Base-by-base conservation (phyloP, 2,888 invertebrate species). In the Thereva nobilitata region DNA sequence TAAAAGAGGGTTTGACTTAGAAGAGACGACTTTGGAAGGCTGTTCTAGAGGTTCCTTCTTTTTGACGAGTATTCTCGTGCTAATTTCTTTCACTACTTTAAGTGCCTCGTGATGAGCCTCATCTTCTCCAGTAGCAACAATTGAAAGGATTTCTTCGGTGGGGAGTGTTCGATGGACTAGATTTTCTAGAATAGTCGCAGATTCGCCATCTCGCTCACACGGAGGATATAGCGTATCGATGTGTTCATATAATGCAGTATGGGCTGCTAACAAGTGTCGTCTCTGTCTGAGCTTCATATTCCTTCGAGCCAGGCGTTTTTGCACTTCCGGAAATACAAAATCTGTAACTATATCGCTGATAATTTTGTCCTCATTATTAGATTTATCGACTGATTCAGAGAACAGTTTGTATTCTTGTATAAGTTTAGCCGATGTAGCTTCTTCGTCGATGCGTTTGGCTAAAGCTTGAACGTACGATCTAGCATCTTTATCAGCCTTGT, bases 401-500 rank as follows among this genome's bases (percentile, higher is more conserved):
- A 0, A 5, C 10, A 8, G 2, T 2, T 10, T 10, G n/a, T n/a
- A 6, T 47, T 47, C n/a, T 6, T 7, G 56, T 56, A 23, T 23
- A 23, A 23, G 23, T 23, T 23, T 23, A 23, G 23, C 75, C 71
- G 7, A 82, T 79, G 23, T 54, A 6, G 44, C 54, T 55, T 64
- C 54, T 8, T 37, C 10, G 37, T 59, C 47, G 42, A 89, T 83
- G 72, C 83, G 82, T 5, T 80, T 79, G 0, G 88, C 87, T 53
- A 86, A 71, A 4, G 79, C 75, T n/a, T 81, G 75, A 10, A 89
- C 82, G 68, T 86, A 84, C 4, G 78, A 72, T 8, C 82, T 78
- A 0, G 88, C 85, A 70, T 86, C 82, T 23, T 83, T 78, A 10
- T 85, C 83, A 0, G 87, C 85, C 2, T 83, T 81, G 70, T 84